phyloP scores from a whole-genome alignment of 2,113 vertebrate species.

The Callocephalon fimbriatum region DNA sequence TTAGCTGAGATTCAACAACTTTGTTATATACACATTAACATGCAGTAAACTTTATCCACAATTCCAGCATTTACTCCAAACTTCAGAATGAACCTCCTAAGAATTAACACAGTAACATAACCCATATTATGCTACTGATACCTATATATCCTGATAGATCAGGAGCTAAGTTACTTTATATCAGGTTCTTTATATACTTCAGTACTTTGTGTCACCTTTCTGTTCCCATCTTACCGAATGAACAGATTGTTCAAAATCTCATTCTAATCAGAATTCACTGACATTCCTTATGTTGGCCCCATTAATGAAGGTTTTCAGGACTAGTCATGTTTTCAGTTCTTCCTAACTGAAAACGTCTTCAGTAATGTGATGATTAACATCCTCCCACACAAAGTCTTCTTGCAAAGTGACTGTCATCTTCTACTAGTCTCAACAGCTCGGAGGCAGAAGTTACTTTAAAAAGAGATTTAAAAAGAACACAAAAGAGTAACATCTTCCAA shows the following conservation, averaged over 20 bases:
- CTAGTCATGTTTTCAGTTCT: conserved; percentile 17
- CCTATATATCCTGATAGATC: background rate
- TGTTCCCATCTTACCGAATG: background rate
- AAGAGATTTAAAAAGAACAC: background rate
- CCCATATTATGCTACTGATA: background rate
- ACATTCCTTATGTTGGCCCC: background rate
- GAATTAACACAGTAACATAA: background rate
- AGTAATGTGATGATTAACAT: conserved; percentile 47
- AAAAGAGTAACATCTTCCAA: background rate
- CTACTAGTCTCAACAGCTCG: conserved; percentile 34
- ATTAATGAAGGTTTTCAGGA: conserved; percentile 21
- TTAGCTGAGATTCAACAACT: background rate
- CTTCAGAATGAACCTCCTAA: background rate
- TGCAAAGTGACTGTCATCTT: conserved; percentile 32
- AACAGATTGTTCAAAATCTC: background rate
- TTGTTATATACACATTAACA: background rate
- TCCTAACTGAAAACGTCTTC: conserved; percentile 50
- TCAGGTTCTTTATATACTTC: background rate
- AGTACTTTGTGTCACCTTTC: background rate
- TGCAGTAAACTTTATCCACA: background rate
- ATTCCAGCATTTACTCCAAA: background rate
- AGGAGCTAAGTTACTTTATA: background rate
- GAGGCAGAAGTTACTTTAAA: conserved; percentile 31
- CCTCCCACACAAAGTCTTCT: conserved; percentile 50
- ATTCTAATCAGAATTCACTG: background rate